Base-by-base conservation (phyloP, 2,113 vertebrate species). In the Sapajus apella region DNA sequence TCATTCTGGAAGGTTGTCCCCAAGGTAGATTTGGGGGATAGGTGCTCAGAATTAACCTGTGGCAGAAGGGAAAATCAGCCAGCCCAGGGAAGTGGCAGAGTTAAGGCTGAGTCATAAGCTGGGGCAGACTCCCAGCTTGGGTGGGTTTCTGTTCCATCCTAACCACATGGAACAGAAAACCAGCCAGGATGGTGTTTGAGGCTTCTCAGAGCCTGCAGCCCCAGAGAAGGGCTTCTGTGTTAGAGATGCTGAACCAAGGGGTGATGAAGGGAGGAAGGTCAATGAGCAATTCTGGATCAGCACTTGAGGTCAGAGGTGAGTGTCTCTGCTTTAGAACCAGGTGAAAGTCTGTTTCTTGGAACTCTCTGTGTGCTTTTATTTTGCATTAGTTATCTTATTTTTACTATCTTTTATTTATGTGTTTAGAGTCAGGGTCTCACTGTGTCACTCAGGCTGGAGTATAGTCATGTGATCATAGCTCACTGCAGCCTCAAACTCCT, bases 321-420 rank as follows among this genome's bases (percentile, higher is more conserved):
- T 77, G 21, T 68, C 68, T 96, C 66, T 90, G 68, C 84, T 84
- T 85, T 66, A 93, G 55, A 14, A 80, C 5, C 55, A 56, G 35
- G 47, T 45, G 68, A 7, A 92, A 75, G 21, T 45, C 87, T 72
- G 50, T 86, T 90, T 96, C 64, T 95, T 92, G 35, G 14, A 92
- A 77, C 40, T 55, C 66, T 45, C 1, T 40, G 20, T 56, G 16
- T 14, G 37, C n/a, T 82, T 95, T 84, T 56, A 72, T 87, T 92
- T 66, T 88, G 18, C 50, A 61, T 89, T 58, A 68, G 89, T 89
- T 87, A 30, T 77, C 90, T 82, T 76, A 43, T 37, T 75, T 64
- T 32, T 64, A 12, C 61, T 64, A 14, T 64, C 11, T 14, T 64
- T 64, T 64, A 64, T 64, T 30, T 64, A 30, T 64, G 5, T 14